Percentiles rank a stretch among this genome's conserved stretches.
Conservation (phyloP, 1,140 invertebrate genomes). For the Nasonia longicornis region DNA sequence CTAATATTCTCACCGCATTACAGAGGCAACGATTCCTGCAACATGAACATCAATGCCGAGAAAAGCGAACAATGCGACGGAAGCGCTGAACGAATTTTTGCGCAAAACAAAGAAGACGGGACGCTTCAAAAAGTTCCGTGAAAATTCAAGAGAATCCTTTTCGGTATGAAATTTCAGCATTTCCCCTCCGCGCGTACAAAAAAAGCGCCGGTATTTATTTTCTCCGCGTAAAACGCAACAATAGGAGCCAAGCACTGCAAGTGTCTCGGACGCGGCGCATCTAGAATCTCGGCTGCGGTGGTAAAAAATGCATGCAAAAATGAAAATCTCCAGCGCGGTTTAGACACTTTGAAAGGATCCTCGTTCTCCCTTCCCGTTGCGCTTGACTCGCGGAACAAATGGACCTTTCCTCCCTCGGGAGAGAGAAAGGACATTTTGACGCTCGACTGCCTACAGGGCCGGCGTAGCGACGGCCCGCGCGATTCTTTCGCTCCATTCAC, state of each 20-base stretch:
- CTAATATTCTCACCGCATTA: not conserved
- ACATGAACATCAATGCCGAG: not conserved
- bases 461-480: too few species aligned
- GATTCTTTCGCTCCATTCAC: too few species aligned
- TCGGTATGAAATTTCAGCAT: not conserved
- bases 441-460: constrained; percentile 13
- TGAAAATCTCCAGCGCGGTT: not conserved
- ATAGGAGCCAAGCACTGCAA: not conserved
- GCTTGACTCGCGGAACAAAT: constrained; percentile 29
- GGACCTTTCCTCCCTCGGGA: not conserved
- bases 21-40: not conserved
- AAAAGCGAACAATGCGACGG: not conserved
- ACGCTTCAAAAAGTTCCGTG: not conserved
- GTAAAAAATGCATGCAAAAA: not conserved
- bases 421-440: constrained; percentile 22
- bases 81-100: not conserved
- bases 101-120: not conserved
- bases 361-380: not conserved
- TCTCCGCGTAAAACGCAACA: not conserved
- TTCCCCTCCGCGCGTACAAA: not conserved
- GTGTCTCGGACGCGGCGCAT: not conserved
- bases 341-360: constrained; percentile 10
- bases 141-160: not conserved
- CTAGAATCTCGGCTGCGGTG: not conserved
- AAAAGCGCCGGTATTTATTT: not conserved